Evolutionary conservation across 2,888 invertebrate genomes (phyloP), one percentile per base, ranked within the genome.

Genomic region (Scotopteryx bipunctaria): DNA sequence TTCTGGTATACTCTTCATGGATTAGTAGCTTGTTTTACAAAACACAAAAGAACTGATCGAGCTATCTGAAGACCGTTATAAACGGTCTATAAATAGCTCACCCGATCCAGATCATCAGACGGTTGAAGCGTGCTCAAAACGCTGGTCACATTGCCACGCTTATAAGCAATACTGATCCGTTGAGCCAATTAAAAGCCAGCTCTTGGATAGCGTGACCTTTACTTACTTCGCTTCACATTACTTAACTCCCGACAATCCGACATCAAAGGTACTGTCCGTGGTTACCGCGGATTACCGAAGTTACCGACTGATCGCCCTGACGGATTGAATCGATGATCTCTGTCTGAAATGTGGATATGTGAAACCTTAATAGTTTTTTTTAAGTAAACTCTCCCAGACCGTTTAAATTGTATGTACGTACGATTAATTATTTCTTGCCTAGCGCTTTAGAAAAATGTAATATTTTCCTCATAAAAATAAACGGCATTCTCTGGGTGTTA

Each of bases 401-500:
- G 29, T 48, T 49, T 38, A 45, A 32, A 29, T 48, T 40, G 31
- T 35, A 23, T 31, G 11, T 16, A 3, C 35, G 11, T 16, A 3
- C 35, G 29, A 27, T 36, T 35, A 41, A 44, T 41, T 45, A 46
- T 47, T 36, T 45, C 32, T 38, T 44, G 29, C 27, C 43, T 38
- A 19, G 15, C 38, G 44, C 44, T 52, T 59, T 48, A 59, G 61
- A 61, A 58, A 37, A 60, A 61, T 59, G 64, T 70, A 64, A 69
- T 64, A 66, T 63, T 63, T 63, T 62, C 61, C 57, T 57, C 33
- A n/a, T 40, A 15, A 46, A 51, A 58, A 59, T 47, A 46, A 58
- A 61, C 52, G 58, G 51, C 46, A 57, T 57, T 62, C 56, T 60
- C 44, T 48, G 60, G 61, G 53, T 60, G 62, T 61, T 67, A 65